Evolutionary conservation across 2,113 vertebrate species (phyloP), one percentile per base, ranked within the genome.

Genomic region (Numenius arquata): DNA sequence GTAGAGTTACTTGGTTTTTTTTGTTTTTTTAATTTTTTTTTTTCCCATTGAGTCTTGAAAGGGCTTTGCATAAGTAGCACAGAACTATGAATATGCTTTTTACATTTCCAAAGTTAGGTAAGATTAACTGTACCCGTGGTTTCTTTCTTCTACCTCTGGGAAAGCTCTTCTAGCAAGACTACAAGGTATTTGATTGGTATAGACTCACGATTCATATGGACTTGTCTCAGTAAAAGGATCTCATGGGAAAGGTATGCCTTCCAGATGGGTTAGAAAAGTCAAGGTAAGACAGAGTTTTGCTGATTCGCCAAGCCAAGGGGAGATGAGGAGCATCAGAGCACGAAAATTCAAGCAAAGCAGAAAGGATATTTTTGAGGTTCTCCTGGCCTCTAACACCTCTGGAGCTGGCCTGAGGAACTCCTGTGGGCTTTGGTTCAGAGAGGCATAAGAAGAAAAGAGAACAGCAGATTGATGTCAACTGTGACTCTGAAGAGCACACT

Each of bases 121-220:
- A 66, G 8, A 48, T 23, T 43, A 77, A 21, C 32, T 8, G 0
- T 19, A 40, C 14, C 15, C 1, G 1, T 52, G 3, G 1, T 5
- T 75, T 75, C 38, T 72, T 45, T 63, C 15, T 62, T 85, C 40
- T 87, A 3, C 15, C 10, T 53, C 56, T 48, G 27, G 10, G 10
- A 65, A 89, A 30, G 4, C 0, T 77, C 36, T 55, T 87, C 27
- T 21, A 52, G 7, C 8, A 52, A 58, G 55, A 52, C 8, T n/a
- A 4, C 23, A 5, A 59, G 43, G 36, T 43, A 17, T 17, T 62
- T 87, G 21, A 10, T 23, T 63, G 10, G 14, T 36, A 48, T 6
- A 62, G 18, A 10, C 5, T 70, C 36, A 40, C 1, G 8, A 26
- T 52, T 77, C 36, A 16, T 19, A 26, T 4, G 21, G n/a, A 32